Percentiles rank a stretch among this genome's conserved stretches.
Evolutionary conservation across 2,888 invertebrate species (phyloP).

Genomic region (Trissolcus japonicus): DNA sequence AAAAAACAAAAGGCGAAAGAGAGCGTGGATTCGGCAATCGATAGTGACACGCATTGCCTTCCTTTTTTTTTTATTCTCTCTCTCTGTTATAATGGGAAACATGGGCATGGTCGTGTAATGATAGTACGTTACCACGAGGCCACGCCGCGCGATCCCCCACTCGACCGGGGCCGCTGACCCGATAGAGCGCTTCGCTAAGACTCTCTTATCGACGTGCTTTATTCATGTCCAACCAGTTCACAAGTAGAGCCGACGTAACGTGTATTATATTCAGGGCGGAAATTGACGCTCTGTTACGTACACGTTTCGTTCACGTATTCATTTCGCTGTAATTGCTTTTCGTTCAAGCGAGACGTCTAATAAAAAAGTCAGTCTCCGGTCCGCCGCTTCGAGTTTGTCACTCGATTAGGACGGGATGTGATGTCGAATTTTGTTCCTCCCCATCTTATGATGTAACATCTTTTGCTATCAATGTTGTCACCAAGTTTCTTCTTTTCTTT

Average conservation of each 20-base stretch:
- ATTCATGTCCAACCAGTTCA: constrained; percentile 42
- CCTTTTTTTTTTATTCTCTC: neutral
- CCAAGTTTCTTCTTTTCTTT: neutral
- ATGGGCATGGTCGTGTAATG: constrained; percentile 34
- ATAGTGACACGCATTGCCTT: neutral
- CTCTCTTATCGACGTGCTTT: constrained; percentile 45
- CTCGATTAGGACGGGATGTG: constrained; percentile 16
- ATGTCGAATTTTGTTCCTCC: constrained; percentile 2
- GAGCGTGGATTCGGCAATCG: neutral
- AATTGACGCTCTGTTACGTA: constrained; percentile 48
- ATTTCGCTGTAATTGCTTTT: constrained; percentile 37
- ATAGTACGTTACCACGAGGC: constrained; percentile 18
- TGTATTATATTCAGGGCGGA: constrained; percentile 45
- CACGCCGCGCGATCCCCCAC: constrained; percentile 25
- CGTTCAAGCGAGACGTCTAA: neutral
- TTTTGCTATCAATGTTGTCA: neutral
- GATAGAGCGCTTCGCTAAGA: constrained; percentile 37
- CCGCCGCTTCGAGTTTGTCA: constrained; percentile 17
- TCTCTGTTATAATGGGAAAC: constrained; percentile 7
- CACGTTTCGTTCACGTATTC: constrained; percentile 39
- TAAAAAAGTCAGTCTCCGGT: constrained; percentile 18
- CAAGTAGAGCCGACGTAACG: constrained; percentile 38
- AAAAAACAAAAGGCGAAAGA: constrained; percentile 4
- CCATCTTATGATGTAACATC: neutral
- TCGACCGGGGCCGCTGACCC: constrained; percentile 30